Evolutionary conservation across 2,888 invertebrate genomes (phyloP), one percentile per base, ranked within the genome.

Genomic region (Villa cingulata): DNA sequence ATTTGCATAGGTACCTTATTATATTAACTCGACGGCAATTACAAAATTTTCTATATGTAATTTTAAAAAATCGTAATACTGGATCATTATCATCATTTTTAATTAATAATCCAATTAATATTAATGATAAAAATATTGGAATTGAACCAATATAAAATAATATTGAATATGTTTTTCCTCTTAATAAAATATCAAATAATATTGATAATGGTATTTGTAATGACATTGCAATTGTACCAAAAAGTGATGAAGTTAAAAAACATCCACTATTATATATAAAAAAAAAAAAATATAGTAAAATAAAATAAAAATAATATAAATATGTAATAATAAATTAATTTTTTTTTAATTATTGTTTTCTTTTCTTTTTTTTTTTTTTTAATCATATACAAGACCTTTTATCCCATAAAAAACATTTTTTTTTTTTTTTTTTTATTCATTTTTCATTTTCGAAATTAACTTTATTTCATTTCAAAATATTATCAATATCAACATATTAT

Each of bases 161-260:
- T 41, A 74, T 72, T 14, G 80, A 75, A 58, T 79, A 81, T 16
- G 78, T 72, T 56, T 84, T 78, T 56, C 75, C 73, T 63, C 83
- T 82, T 38, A 86, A 66, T 44, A 85, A 62, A 37, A 84, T 76
- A 70, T 94, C 92, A 56, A 86, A 87, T 56, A 86, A 70, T 78
- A 91, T 86, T 34, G 90, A 83, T 70, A 96, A 75, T 46, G 96
- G 96, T 65, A 90, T 84, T 53, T 85, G 86, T 57, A 95, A 72
- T 55, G 86, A 86, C 54, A 94, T 77, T 48, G 90, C 80, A 58
- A 91, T 68, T 2, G 90, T 91, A 23, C 90, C 95, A 57, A 90
- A 83, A 42, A 89, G 74, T 1, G 90, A 83, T 15, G 94, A 94
- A 17, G 96, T 96, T 57, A 96, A 72, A 58, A 94, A 91, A 59